phyloP scores from a whole-genome alignment of 2,113 vertebrate species.

The Tiliqua scincoides region DNA sequence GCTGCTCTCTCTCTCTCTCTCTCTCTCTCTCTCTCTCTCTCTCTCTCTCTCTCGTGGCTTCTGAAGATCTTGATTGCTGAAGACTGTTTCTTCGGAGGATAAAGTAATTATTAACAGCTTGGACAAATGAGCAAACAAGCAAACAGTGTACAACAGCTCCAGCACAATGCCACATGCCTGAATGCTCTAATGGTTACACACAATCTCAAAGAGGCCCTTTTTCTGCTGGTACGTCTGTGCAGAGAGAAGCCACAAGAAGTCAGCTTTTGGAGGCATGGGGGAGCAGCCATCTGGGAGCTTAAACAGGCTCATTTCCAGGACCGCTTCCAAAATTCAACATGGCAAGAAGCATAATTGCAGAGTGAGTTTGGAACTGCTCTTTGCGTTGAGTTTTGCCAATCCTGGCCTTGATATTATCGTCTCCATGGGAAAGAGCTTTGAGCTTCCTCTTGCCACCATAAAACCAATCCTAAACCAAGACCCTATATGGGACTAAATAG shows the following conservation, averaged over 20 bases:
- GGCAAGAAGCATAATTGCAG: not conserved
- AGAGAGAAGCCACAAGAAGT: not conserved
- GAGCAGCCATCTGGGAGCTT: not conserved
- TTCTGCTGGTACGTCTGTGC: slow-evolving; percentile 36
- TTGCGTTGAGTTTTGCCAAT: not conserved
- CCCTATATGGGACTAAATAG: not conserved
- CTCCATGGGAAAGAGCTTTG: not conserved
- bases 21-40: slow-evolving; percentile 32
- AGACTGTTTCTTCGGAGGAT: slow-evolving; percentile 44
- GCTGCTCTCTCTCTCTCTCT: slow-evolving; percentile 28
- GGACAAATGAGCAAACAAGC: slow-evolving; percentile 67
- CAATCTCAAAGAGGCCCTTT: slow-evolving; percentile 65
- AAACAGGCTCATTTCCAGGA: too few relatives aligned
- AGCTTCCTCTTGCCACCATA: not conserved
- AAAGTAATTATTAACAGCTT: slow-evolving; percentile 69
- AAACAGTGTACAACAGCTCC: slow-evolving; percentile 41
- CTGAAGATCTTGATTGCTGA: slow-evolving; percentile 51
- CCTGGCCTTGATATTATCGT: not conserved
- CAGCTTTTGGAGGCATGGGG: not conserved
- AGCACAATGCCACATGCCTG: slow-evolving; percentile 72
- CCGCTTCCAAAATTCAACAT: not conserved
- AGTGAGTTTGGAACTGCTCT: not conserved
- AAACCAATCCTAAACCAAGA: not conserved
- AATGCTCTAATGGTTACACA: slow-evolving; percentile 56
- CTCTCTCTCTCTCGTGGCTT: slow-evolving; percentile 36